phyloP scores from a whole-genome alignment of 2,113 vertebrate species.

The Platysternon megacephalum region DNA sequence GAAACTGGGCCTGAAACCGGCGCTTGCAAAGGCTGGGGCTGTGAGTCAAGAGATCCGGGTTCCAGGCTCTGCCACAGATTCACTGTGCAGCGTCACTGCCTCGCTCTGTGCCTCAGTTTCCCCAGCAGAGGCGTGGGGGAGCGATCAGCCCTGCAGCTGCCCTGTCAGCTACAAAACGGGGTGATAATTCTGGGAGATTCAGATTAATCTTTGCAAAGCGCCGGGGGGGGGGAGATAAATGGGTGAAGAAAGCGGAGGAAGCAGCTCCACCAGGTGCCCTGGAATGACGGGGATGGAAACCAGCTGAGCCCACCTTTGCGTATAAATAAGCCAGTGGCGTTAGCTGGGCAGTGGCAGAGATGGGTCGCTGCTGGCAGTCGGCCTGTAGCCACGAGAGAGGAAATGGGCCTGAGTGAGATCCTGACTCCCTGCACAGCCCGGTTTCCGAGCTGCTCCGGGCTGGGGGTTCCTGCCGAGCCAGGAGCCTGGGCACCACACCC shows the following conservation, averaged over 20 bases:
- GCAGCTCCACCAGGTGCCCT: neutral
- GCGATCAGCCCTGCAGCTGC: neutral
- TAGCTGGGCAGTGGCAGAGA: neutral
- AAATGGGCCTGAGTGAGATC: neutral
- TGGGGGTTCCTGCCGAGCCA: neutral
- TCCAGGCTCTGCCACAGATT: neutral
- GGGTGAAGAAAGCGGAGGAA: neutral
- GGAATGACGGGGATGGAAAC: neutral
- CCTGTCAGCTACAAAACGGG: neutral
- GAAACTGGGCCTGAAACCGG: neutral
- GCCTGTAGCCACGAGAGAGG: neutral
- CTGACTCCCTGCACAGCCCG: neutral
- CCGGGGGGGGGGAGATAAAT: neutral
- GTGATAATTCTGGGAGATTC: neutral
- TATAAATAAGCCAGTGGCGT: neutral
- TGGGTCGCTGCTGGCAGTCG: neutral
- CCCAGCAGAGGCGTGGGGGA: neutral
- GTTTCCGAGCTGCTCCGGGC: neutral
- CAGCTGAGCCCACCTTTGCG: neutral
- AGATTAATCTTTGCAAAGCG: neutral
- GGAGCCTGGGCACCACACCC: neutral
- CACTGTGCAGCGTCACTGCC: neutral
- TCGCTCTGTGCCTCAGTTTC: neutral
- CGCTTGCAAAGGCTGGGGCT: neutral
- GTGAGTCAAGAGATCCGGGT: neutral